phyloP scores from a whole-genome alignment of 92 coral and sea anemone species.

The Zoanthus sociatus region DNA sequence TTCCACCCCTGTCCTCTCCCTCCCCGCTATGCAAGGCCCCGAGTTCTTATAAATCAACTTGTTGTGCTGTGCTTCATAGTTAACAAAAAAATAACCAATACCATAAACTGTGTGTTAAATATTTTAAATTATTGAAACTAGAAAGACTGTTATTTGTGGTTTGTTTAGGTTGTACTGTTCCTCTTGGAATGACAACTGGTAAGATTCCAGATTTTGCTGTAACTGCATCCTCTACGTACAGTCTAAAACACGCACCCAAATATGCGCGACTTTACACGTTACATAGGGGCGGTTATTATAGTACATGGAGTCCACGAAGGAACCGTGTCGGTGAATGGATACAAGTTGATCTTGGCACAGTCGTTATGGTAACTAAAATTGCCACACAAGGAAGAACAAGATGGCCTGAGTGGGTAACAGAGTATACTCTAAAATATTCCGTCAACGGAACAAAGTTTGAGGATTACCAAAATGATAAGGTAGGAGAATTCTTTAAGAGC shows the following conservation, averaged over 20 bases:
- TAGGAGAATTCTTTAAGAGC: no score
- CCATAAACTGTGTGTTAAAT: no score
- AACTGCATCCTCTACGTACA: not conserved
- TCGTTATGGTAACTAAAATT: constrained; percentile 5
- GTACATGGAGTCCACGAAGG: not conserved
- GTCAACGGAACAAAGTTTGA: no score
- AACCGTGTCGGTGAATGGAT: not conserved
- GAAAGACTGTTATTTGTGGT: no score
- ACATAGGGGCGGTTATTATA: not conserved
- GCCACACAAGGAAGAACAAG: not conserved
- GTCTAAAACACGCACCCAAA: not conserved
- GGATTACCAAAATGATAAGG: no score
- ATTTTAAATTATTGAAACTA: no score
- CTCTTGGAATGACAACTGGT: constrained; percentile 1
- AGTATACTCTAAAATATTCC: no score
- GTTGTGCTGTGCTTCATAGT: no score
- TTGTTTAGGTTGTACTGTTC: not conserved
- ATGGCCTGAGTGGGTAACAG: not conserved
- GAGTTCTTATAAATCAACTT: no score
- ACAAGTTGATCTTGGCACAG: constrained; percentile 10
- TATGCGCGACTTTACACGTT: not conserved
- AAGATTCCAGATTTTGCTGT: constrained; percentile 12
- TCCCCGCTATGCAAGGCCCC: no score
- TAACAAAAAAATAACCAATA: no score
- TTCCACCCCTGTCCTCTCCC: no score